phyloP scores from a whole-genome alignment of 2,797 vertebrate species.

The Taeniopygia guttata region DNA sequence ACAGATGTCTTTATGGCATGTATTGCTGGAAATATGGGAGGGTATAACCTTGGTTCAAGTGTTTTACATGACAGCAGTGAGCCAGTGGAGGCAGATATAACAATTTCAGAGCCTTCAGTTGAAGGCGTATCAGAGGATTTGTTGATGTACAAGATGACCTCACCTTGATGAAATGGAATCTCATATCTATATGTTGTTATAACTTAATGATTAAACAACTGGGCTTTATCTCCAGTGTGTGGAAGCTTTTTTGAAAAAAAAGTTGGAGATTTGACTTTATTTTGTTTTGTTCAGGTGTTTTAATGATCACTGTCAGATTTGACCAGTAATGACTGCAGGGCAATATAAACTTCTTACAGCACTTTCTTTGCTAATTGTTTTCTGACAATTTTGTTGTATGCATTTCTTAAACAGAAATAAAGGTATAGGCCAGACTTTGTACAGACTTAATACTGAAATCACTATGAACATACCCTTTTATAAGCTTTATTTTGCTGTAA shows the following conservation, averaged over 20 bases:
- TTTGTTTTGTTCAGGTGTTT: neutral
- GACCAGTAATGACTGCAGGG: neutral
- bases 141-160: neutral
- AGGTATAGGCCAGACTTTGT: neutral
- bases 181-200: neutral
- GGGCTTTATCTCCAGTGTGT: neutral
- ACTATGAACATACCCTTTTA: neutral
- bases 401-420: neutral
- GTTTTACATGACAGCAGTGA: neutral
- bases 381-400: neutral
- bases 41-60: neutral
- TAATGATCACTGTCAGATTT: neutral
- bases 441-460: neutral
- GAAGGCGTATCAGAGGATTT: neutral
- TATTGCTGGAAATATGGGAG: neutral
- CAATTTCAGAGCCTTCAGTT: neutral
- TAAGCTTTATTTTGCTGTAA: neutral
- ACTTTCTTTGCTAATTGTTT: neutral
- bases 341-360: neutral
- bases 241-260: neutral
- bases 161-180: neutral
- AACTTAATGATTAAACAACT: neutral
- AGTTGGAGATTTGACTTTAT: neutral
- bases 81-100: neutral
- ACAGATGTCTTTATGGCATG: neutral